These are phyloP conservation scores for Platorchestia sp. DNA, from an alignment of 1,140 invertebrate species.

Conservation along the genomic window DNA sequence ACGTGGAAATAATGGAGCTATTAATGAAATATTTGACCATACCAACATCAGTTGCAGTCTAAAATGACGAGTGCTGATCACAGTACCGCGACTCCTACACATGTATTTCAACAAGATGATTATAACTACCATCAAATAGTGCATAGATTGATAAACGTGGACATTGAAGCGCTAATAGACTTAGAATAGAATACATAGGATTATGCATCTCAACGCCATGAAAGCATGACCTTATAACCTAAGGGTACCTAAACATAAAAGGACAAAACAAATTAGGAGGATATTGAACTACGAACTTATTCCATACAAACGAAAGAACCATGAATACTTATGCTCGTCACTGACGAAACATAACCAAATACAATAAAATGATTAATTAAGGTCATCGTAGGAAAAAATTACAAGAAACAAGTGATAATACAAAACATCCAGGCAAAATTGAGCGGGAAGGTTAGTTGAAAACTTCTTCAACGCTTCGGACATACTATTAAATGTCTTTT, in stretches of 20 bases:
- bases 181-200: neutral
- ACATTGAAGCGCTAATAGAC: neutral
- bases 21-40: neutral
- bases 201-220: neutral
- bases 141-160: neutral
- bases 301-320: no score
- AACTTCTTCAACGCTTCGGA: no score
- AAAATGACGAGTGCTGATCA: neutral
- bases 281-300: neutral
- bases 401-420: no score
- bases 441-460: no score
- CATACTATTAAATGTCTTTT: no score
- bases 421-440: no score
- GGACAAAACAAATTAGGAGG: neutral
- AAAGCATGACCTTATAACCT: neutral
- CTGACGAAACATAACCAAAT: neutral
- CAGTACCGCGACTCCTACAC: neutral
- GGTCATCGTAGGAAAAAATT: neutral
- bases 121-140: neutral
- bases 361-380: neutral
- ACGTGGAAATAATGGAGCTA: neutral
- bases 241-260: neutral
- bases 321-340: neutral
- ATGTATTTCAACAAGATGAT: neutral
- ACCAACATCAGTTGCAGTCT: neutral